Percentiles rank a stretch among this genome's conserved stretches.
Conservation (phyloP, 2,797 vertebrate genomes). For the Otolemur crassicaudatus region DNA sequence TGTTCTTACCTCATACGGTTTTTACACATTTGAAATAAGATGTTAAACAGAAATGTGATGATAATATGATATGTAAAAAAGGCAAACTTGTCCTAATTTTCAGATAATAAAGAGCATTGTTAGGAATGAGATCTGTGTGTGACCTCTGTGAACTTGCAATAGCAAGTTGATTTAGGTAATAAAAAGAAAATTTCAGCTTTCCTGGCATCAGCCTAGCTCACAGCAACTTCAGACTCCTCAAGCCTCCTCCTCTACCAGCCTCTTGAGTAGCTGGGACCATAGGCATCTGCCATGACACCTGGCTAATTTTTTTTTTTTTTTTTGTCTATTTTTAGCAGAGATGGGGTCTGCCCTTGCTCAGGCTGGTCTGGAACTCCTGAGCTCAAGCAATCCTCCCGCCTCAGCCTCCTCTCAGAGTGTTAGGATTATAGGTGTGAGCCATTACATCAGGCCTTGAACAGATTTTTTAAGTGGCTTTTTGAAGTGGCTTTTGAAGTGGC, state of each 20-base stretch:
- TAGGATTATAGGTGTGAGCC: too few species aligned
- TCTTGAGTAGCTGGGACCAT: too few species aligned
- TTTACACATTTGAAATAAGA: conserved; percentile 17
- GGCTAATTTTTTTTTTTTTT: too few species aligned
- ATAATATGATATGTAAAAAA: not conserved
- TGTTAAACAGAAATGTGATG: not conserved
- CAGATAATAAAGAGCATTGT: not conserved
- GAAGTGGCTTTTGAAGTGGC: not conserved
- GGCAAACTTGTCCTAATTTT: not conserved
- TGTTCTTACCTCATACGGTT: not conserved
- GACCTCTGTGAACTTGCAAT: not conserved
- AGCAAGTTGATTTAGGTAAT: not conserved
- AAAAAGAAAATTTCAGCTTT: not conserved
- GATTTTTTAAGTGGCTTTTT: conserved; percentile 6
- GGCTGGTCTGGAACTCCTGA: too few species aligned
- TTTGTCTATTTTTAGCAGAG: too few species aligned
- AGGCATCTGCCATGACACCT: too few species aligned
- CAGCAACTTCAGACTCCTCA: too few species aligned
- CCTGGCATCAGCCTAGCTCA: too few species aligned
- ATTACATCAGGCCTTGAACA: not conserved
- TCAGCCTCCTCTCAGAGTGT: too few species aligned
- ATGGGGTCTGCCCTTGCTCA: too few species aligned
- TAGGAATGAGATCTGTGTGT: not conserved
- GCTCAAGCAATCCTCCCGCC: too few species aligned
- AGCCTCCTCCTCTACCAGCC: too few species aligned